A percentile compares a stretch with the other conserved stretches of the same genome.
Conservation (phyloP, 2,888 invertebrate genomes). For the Dicranocentrus wangi region DNA sequence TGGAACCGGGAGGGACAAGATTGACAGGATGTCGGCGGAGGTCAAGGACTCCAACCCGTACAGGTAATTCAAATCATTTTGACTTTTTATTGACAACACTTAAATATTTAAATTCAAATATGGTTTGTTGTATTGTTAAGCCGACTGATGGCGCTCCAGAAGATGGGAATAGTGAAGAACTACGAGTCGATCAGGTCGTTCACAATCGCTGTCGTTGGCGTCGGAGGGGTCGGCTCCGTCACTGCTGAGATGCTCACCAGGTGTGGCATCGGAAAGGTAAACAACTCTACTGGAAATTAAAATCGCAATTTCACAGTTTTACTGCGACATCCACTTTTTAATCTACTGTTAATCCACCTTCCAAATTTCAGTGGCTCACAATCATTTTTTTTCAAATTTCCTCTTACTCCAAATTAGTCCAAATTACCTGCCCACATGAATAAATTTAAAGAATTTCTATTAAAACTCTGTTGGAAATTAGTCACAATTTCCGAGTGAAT, state of each 20-base stretch:
- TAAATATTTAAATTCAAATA: conserved; percentile 17
- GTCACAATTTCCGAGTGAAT: no score
- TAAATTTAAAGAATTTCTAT: no score
- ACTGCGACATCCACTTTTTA: no score
- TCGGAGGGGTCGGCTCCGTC: conserved; percentile 99
- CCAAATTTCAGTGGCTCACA: no score
- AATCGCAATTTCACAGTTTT: no score
- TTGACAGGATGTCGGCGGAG: conserved; percentile 93
- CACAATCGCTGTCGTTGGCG: conserved; percentile 94
- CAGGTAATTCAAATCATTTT: conserved; percentile 79
- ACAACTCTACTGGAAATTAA: no score
- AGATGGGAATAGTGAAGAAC: conserved; percentile 99
- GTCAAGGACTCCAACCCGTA: conserved; percentile 99
- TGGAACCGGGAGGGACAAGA: conserved; percentile 80
- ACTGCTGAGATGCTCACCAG: conserved; percentile 99
- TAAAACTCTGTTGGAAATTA: no score
- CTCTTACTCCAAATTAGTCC: no score
- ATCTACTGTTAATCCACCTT: no score
- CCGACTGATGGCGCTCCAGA: conserved; percentile 97
- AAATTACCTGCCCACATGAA: no score
- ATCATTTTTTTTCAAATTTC: no score
- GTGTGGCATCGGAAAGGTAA: conserved; percentile 96
- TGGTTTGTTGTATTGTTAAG: conserved; percentile 76
- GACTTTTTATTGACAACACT: conserved; percentile 29
- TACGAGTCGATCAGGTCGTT: conserved; percentile 93